Evolutionary conservation across 2,797 vertebrate species (phyloP).

Genomic region (Myotis myotis): DNA sequence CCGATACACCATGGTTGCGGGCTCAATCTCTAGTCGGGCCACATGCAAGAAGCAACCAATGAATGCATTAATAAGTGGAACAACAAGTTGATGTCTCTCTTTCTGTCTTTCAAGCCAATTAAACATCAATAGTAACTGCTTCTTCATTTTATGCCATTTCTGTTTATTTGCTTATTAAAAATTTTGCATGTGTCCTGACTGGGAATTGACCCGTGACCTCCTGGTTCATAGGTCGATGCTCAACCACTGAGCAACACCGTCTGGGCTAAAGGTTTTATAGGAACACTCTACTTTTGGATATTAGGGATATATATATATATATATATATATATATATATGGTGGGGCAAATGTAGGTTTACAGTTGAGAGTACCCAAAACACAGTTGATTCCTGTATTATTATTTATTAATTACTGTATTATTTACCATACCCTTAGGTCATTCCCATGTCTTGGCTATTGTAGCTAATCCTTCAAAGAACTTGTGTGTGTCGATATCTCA

Average conservation of each 20-base stretch:
- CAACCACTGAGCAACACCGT: too few species aligned
- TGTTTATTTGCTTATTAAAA: neutral
- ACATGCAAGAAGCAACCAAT: too few species aligned
- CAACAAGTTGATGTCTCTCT: too few species aligned
- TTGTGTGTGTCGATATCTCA: neutral
- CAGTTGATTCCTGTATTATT: neutral
- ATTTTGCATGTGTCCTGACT: neutral
- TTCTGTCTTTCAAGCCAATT: too few species aligned
- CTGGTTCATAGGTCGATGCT: too few species aligned
- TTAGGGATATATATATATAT: too few species aligned
- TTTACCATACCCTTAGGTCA: neutral
- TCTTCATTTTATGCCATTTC: neutral
- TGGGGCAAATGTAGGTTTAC: neutral
- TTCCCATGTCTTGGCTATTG: neutral
- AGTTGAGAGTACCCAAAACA: neutral
- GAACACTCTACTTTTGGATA: neutral
- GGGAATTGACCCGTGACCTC: too few species aligned
- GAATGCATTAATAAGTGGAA: too few species aligned
- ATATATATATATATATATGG: too few species aligned
- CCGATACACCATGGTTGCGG: too few species aligned
- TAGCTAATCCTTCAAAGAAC: neutral
- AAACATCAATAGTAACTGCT: neutral
- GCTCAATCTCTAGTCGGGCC: too few species aligned
- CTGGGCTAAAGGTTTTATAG: neutral
- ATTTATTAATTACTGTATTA: neutral